Conservation (phyloP, 2,113 vertebrate species). For the Oplegnathus fasciatus region DNA sequence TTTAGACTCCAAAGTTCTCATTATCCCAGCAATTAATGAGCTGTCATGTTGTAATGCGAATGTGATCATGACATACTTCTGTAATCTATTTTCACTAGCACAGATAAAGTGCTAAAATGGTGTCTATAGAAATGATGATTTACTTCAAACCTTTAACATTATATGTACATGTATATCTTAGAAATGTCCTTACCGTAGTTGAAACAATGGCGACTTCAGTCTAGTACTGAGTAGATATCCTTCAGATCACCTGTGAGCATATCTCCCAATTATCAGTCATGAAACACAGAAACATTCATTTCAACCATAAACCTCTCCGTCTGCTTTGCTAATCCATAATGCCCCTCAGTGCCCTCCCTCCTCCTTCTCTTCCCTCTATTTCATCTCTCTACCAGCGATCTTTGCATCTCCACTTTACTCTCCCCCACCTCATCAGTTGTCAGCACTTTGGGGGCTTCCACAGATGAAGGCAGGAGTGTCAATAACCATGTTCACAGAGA, state of each 20-base stretch:
- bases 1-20: constrained; percentile 20
- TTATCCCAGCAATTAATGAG: constrained; percentile 48
- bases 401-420: constrained; percentile 25
- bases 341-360: neutral
- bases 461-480: constrained; percentile 53
- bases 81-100: too few relatives aligned
- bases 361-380: neutral
- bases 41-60: constrained; percentile 51
- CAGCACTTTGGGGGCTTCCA: constrained; percentile 34
- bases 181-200: too few relatives aligned
- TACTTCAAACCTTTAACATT: too few relatives aligned
- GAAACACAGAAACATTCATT: neutral
- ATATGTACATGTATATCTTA: too few relatives aligned
- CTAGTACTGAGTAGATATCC: neutral
- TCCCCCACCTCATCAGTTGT: constrained; percentile 27
- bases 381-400: constrained; percentile 17
- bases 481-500: constrained; percentile 47
- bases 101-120: too few relatives aligned
- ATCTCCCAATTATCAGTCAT: neutral
- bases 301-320: neutral
- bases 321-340: constrained; percentile 11
- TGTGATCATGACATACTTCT: too few relatives aligned
- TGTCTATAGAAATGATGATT: too few relatives aligned
- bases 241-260: neutral
- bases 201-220: too few relatives aligned